These are phyloP conservation scores for Tortrix viridana DNA, from an alignment of 2,888 invertebrate species.

Conservation along the genomic window DNA sequence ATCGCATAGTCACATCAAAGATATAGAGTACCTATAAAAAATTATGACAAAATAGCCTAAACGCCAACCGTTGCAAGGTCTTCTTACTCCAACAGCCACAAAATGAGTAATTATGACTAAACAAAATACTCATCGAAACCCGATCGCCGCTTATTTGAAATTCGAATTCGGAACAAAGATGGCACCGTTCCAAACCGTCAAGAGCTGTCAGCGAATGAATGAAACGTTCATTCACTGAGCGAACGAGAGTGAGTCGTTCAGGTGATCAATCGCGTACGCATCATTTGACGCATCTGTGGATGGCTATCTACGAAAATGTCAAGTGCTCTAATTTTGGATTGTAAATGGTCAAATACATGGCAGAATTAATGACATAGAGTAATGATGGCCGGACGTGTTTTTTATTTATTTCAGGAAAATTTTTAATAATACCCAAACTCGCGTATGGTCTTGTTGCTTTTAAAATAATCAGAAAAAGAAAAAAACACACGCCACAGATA, in stretches of 20 bases:
- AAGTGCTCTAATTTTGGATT: conserved; percentile 32
- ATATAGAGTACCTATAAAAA: too few species aligned
- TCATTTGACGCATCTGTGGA: conserved; percentile 37
- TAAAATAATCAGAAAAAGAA: too few species aligned
- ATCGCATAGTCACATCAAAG: too few species aligned
- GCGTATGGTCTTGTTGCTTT: too few species aligned
- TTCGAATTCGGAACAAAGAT: conserved; percentile 40
- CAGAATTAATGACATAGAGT: too few species aligned
- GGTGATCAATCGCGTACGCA: conserved; percentile 34
- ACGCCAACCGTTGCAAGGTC: too few species aligned
- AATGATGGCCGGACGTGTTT: too few species aligned
- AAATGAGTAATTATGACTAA: conserved; percentile 3
- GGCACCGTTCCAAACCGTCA: conserved; percentile 41
- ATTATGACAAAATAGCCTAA: too few species aligned
- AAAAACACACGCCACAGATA: too few species aligned
- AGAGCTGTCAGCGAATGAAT: conserved; percentile 43
- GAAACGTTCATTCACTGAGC: conserved; percentile 50
- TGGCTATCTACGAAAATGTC: conserved; percentile 32
- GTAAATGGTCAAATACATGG: conserved; percentile 14
- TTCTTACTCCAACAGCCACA: background rate
- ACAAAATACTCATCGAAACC: conserved; percentile 32
- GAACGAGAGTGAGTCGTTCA: conserved; percentile 39
- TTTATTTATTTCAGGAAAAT: background rate
- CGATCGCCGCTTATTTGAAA: conserved; percentile 35
- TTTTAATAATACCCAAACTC: too few species aligned